Conservation (phyloP, 2,888 invertebrate species). For the Ptycholaimellus sp. region DNA sequence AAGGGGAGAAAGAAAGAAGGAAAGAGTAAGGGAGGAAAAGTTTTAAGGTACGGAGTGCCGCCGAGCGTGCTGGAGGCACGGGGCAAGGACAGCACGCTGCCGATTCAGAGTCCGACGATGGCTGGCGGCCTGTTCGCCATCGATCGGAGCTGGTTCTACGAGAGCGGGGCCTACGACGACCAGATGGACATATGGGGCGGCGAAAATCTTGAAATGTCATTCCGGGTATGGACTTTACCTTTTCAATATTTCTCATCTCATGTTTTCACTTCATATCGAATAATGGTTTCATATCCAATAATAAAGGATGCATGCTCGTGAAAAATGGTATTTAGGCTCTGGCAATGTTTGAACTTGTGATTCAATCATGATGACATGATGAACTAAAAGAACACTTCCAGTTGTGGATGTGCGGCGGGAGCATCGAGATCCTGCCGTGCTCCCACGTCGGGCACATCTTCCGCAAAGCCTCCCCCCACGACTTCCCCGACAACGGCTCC, state of each 20-base stretch:
- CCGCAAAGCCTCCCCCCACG: slow-evolving; percentile 30
- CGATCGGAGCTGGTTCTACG: slow-evolving; percentile 56
- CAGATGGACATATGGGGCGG: slow-evolving; percentile 79
- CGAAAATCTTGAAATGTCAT: slow-evolving; percentile 86
- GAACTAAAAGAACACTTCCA: slow-evolving; percentile 5
- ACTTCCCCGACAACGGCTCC: slow-evolving; percentile 31
- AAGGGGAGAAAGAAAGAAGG: slow-evolving; percentile 42
- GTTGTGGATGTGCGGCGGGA: slow-evolving; percentile 26
- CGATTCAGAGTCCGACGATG: slow-evolving; percentile 57
- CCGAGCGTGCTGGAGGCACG: slow-evolving; percentile 24
- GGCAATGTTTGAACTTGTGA: neutral
- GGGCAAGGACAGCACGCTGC: slow-evolving; percentile 40
- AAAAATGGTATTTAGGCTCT: neutral
- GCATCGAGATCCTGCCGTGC: slow-evolving; percentile 20
- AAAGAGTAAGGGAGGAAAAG: slow-evolving; percentile 27
- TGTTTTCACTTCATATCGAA: neutral
- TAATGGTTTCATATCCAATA: neutral
- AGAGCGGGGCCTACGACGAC: slow-evolving; percentile 47
- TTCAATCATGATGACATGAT: neutral
- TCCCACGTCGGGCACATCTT: slow-evolving; percentile 26
- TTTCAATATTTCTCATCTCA: neutral
- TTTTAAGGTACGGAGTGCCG: slow-evolving; percentile 39
- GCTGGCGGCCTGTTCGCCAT: slow-evolving; percentile 81
- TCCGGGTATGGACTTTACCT: slow-evolving; percentile 46
- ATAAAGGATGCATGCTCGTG: neutral